Percentiles rank a stretch among this genome's conserved stretches.
These are phyloP conservation scores for Meloidogyne floridensis DNA, from an alignment of 1,140 invertebrate genomes.

Conservation along the genomic window DNA sequence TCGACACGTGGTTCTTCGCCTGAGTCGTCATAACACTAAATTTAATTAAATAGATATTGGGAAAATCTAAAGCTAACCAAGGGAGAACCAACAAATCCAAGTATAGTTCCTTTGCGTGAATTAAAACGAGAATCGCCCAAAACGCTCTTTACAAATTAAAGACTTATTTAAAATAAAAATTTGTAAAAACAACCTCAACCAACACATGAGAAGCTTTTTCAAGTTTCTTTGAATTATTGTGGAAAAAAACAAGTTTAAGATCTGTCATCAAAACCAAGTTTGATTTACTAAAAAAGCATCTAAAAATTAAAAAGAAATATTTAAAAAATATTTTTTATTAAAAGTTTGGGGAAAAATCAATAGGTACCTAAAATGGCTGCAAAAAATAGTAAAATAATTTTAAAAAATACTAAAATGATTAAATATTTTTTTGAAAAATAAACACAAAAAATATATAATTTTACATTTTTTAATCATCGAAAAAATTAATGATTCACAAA, in stretches of 20 bases:
- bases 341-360: background rate
- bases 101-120: background rate
- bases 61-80: background rate
- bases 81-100: conserved; percentile 8
- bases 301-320: background rate
- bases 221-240: conserved; percentile 14
- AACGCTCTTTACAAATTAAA: background rate
- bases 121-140: background rate
- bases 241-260: conserved; percentile 25
- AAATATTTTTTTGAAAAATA: too few relatives aligned
- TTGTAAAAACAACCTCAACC: background rate
- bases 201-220: conserved; percentile 9
- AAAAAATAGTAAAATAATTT: background rate
- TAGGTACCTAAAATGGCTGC: background rate
- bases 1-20: background rate
- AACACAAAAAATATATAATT: too few relatives aligned
- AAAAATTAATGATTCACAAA: background rate
- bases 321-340: too few relatives aligned
- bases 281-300: background rate
- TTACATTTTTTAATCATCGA: too few relatives aligned
- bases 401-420: background rate
- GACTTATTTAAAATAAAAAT: background rate
- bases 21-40: conserved; percentile 8
- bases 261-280: background rate
- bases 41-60: background rate